These are phyloP conservation scores for Mobula birostris DNA, from an alignment of 2,113 vertebrate species.

Conservation along the genomic window DNA sequence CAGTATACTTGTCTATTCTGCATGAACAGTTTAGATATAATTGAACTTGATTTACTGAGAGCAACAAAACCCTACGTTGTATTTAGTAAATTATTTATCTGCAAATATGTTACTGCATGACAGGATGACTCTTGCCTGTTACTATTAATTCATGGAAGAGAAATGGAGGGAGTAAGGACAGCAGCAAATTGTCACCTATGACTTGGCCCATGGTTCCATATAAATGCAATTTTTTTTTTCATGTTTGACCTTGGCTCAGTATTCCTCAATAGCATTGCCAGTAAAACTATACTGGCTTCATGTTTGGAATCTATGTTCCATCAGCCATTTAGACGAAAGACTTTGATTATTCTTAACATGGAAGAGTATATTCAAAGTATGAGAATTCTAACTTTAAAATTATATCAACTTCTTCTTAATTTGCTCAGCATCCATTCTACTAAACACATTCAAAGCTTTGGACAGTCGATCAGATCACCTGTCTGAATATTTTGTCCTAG, in stretches of 20 bases:
- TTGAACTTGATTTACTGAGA: not conserved
- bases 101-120: not conserved
- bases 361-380: too few relatives aligned
- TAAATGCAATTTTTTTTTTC: too few relatives aligned
- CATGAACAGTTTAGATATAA: not conserved
- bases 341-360: too few relatives aligned
- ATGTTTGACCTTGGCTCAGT: not conserved
- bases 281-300: not conserved
- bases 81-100: slow-evolving; percentile 4
- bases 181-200: not conserved
- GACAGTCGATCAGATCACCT: too few relatives aligned
- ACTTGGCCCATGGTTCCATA: too few relatives aligned
- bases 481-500: not conserved
- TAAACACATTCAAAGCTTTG: too few relatives aligned
- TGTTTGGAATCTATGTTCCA: not conserved
- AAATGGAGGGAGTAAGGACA: not conserved
- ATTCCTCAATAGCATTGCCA: not conserved
- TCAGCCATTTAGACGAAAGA: too few relatives aligned
- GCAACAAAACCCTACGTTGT: not conserved
- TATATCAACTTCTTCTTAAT: too few relatives aligned
- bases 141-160: not conserved
- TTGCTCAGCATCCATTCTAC: too few relatives aligned
- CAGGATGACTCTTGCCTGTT: not conserved
- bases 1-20: too few relatives aligned
- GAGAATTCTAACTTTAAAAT: too few relatives aligned